These are phyloP conservation scores for Lophius piscatorius DNA, from an alignment of 2,113 vertebrate genomes.

Conservation along the genomic window DNA sequence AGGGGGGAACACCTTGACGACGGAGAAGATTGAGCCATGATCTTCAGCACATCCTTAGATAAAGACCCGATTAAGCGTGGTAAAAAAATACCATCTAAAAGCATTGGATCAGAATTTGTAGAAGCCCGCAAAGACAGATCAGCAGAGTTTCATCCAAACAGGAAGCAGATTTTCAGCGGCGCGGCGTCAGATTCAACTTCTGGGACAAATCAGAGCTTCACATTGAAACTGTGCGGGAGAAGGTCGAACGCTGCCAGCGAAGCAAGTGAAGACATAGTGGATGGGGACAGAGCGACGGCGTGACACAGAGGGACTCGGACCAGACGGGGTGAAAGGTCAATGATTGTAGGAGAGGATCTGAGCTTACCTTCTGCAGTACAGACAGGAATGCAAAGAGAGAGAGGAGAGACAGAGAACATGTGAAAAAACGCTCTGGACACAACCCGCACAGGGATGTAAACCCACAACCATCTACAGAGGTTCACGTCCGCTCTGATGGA, in stretches of 20 bases:
- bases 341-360: slow-evolving; percentile 51
- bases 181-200: slow-evolving; percentile 30
- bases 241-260: slow-evolving; percentile 27
- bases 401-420: slow-evolving; percentile 80
- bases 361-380: slow-evolving; percentile 97
- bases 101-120: slow-evolving; percentile 21
- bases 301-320: slow-evolving; percentile 19
- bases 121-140: slow-evolving; percentile 24
- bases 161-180: neutral
- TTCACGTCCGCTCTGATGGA: too few species aligned
- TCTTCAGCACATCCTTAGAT: too few species aligned
- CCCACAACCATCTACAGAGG: too few species aligned
- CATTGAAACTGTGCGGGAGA: slow-evolving; percentile 2
- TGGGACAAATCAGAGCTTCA: slow-evolving; percentile 37
- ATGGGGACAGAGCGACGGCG: slow-evolving; percentile 5
- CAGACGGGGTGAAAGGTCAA: neutral
- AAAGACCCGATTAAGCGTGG: too few species aligned
- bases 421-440: slow-evolving; percentile 68
- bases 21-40: too few species aligned
- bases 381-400: slow-evolving; percentile 86
- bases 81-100: too few species aligned
- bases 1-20: too few species aligned
- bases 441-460: slow-evolving; percentile 30
- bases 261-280: slow-evolving; percentile 22
- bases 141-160: slow-evolving; percentile 20